Base-by-base conservation (phyloP, 2,888 invertebrate species). In the Homarus gammarus region DNA sequence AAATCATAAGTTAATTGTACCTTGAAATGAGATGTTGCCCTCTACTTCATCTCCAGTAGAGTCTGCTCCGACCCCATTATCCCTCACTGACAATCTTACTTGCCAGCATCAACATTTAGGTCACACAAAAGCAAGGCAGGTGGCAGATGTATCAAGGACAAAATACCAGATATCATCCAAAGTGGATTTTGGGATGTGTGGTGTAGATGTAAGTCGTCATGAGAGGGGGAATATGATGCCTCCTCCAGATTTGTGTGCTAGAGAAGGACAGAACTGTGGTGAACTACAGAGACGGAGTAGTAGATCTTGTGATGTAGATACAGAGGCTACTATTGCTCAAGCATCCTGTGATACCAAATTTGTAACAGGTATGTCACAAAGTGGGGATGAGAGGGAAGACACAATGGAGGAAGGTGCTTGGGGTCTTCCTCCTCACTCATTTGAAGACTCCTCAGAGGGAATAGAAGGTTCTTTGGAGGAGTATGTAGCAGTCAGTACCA, bases 31-130 rank as follows among this genome's bases (percentile, higher is more conserved):
- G 27, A 89, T 89, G 89, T 68, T 89, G 77, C 89, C 89, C 27
- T 89, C 89, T 36, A 78, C 84, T 31, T 89, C 89, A 40, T 89
- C 89, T 68, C 89, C 89, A 51, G 79, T 89, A 49, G 89, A 89
- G 85, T 79, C 84, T 33, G 85, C 81, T 31, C 64, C 73, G 12
- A 77, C 78, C 31, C 88, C 88, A 18, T 70, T 84, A 38, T 49
- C 78, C 44, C 70, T 84, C n/a, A 36, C 88, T 8, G 82, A 22
- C 36, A 75, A 49, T 22, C 27, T 49, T 56, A 33, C 68, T 15
- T 87, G 86, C 31, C 73, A 72, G 27, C 70, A 79, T 18, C 73
- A 79, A 10, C 79, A 70, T 79, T 79, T 87, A 70, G 79, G 79
- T 15, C 44, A 31, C 2, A n/a, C 8, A 31, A 73, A 51, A 38